These are phyloP conservation scores for Congeria kusceri DNA, from an alignment of 2,888 invertebrate genomes.

Conservation along the genomic window DNA sequence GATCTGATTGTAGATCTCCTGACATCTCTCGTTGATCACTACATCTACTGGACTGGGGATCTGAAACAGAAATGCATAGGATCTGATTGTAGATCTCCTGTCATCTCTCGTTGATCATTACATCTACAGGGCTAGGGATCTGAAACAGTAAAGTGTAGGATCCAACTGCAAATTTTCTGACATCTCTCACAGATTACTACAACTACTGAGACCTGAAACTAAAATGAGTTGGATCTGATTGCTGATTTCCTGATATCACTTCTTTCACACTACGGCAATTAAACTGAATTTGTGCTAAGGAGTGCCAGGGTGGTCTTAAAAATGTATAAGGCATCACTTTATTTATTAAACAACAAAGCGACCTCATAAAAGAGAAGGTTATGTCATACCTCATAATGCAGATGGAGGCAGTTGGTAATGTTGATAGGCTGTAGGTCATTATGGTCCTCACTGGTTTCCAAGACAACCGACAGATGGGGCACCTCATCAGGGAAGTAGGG, in stretches of 20 bases:
- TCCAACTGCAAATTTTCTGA: too few relatives aligned
- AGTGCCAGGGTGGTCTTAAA: too few relatives aligned
- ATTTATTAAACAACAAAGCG: too few relatives aligned
- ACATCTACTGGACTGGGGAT: slow-evolving; percentile 84
- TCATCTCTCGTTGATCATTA: slow-evolving; percentile 80
- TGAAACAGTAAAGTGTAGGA: too few relatives aligned
- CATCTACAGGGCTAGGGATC: slow-evolving; percentile 84
- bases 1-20: slow-evolving; percentile 83
- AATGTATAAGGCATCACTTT: too few relatives aligned
- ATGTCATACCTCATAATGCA: slow-evolving; percentile 76
- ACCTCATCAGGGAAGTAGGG: slow-evolving; percentile 75
- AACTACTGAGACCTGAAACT: too few relatives aligned
- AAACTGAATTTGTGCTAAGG: too few relatives aligned
- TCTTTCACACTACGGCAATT: too few relatives aligned
- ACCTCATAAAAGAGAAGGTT: too few relatives aligned
- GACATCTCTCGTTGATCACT: slow-evolving; percentile 79
- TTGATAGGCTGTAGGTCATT: slow-evolving; percentile 72
- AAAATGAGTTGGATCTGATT: too few relatives aligned
- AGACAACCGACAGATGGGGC: slow-evolving; percentile 59
- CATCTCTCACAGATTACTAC: too few relatives aligned
- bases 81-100: slow-evolving; percentile 83
- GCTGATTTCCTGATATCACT: too few relatives aligned
- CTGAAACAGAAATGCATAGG: slow-evolving; percentile 73
- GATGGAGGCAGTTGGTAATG: slow-evolving; percentile 75
- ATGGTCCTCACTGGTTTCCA: slow-evolving; percentile 50